Percentiles rank a stretch among this genome's conserved stretches.
phyloP scores from a whole-genome alignment of 2,888 invertebrate species.

The Tenthredo livida region DNA sequence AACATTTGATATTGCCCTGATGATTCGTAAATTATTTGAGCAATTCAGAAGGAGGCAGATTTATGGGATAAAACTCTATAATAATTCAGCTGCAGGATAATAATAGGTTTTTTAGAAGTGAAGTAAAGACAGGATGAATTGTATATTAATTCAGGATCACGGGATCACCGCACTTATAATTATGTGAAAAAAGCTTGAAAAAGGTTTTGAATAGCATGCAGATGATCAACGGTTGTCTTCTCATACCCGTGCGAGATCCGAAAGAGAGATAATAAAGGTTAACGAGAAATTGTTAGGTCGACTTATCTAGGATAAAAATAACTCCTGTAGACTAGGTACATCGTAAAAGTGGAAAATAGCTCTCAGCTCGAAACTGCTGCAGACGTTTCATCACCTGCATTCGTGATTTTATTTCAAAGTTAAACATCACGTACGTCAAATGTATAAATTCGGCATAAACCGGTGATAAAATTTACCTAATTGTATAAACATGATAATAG shows the following conservation, averaged over 20 bases:
- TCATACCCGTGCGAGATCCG: not conserved
- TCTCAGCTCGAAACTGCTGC: not conserved
- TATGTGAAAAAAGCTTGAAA: not conserved
- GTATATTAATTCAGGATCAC: not conserved
- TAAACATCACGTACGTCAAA: not conserved
- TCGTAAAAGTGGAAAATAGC: constrained; percentile 10
- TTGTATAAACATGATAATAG: not conserved
- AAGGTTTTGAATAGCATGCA: not conserved
- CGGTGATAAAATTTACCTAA: not conserved
- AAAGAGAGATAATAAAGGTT: not conserved
- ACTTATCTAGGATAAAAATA: constrained; percentile 1
- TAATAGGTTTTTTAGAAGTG: not conserved
- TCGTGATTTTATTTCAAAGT: not conserved
- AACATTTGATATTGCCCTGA: not conserved
- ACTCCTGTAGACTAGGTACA: not conserved
- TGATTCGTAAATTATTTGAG: not conserved
- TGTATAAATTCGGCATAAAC: not conserved
- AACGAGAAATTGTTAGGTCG: not conserved
- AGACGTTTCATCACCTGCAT: not conserved
- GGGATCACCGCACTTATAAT: not conserved
- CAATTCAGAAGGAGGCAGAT: not conserved
- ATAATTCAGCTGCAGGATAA: not conserved
- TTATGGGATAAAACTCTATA: not conserved
- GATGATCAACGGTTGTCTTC: not conserved
- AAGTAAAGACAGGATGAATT: not conserved